phyloP scores from a whole-genome alignment of 2,888 invertebrate genomes.

The Mongoloraphidia duomilia region DNA sequence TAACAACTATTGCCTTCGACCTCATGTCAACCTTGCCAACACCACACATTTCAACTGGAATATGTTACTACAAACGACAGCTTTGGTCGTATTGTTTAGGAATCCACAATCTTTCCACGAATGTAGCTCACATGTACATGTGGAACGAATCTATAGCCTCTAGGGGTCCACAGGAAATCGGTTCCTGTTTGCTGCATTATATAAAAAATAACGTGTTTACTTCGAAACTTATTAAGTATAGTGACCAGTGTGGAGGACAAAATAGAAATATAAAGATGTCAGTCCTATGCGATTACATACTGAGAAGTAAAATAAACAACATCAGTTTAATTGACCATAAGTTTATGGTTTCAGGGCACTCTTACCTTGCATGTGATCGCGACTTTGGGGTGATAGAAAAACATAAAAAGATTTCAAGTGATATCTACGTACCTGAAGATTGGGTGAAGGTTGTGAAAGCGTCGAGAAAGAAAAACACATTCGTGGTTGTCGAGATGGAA shows the following conservation, averaged over 20 bases:
- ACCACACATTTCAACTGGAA: constrained; percentile 16
- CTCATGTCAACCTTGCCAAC: constrained; percentile 14
- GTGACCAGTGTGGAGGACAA: constrained; percentile 15
- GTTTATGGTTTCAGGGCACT: constrained; percentile 18
- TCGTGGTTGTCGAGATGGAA: constrained; percentile 13
- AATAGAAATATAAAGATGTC: constrained; percentile 19
- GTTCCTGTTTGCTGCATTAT: constrained; percentile 16
- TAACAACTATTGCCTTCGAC: constrained; percentile 11
- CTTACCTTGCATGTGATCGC: constrained; percentile 15
- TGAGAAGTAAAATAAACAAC: constrained; percentile 11
- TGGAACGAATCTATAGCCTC: constrained; percentile 19
- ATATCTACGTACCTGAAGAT: constrained; percentile 13
- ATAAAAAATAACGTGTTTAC: constrained; percentile 13
- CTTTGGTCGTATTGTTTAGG: constrained; percentile 15
- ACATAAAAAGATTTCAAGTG: constrained; percentile 14
- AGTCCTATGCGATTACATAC: constrained; percentile 13
- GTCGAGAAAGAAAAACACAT: constrained; percentile 12
- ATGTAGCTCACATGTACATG: constrained; percentile 10
- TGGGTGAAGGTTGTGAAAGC: constrained; percentile 15
- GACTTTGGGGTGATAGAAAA: constrained; percentile 15
- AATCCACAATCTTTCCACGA: constrained; percentile 9
- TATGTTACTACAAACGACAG: constrained; percentile 17
- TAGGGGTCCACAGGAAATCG: constrained; percentile 20
- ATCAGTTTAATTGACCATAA: constrained; percentile 16
- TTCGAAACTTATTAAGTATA: constrained; percentile 14